Conservation (phyloP, 2,113 vertebrate species). For the Dryoscopus gambensis region DNA sequence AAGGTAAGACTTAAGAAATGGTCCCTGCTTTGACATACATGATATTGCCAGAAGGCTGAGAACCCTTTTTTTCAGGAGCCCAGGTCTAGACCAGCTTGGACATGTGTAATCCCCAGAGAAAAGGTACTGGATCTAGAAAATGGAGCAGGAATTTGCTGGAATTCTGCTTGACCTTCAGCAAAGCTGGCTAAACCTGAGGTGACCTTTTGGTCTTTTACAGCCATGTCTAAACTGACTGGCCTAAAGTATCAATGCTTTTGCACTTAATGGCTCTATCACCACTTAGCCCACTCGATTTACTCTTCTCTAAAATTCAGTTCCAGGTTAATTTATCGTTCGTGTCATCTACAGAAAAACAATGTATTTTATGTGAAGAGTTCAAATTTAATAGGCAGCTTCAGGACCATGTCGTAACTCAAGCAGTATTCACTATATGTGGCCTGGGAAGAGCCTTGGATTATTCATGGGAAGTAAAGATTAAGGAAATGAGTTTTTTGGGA, state of each 20-base stretch:
- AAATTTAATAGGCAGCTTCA: neutral
- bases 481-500: neutral
- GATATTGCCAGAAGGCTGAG: neutral
- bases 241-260: neutral
- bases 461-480: neutral
- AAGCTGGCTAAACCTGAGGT: neutral
- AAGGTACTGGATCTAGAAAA: neutral
- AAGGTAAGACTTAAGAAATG: neutral
- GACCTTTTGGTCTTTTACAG: neutral
- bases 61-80: neutral
- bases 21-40: neutral
- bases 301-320: neutral
- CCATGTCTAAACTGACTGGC: neutral
- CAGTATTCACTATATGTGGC: neutral
- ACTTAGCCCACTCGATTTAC: neutral
- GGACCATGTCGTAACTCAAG: neutral
- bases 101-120: neutral
- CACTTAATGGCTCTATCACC: neutral
- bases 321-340: neutral
- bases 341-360: neutral
- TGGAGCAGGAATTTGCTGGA: neutral
- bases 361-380: neutral
- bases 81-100: neutral
- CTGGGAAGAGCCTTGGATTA: neutral
- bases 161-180: neutral